Conservation (phyloP, 2,113 vertebrate genomes). For the Apus apus region DNA sequence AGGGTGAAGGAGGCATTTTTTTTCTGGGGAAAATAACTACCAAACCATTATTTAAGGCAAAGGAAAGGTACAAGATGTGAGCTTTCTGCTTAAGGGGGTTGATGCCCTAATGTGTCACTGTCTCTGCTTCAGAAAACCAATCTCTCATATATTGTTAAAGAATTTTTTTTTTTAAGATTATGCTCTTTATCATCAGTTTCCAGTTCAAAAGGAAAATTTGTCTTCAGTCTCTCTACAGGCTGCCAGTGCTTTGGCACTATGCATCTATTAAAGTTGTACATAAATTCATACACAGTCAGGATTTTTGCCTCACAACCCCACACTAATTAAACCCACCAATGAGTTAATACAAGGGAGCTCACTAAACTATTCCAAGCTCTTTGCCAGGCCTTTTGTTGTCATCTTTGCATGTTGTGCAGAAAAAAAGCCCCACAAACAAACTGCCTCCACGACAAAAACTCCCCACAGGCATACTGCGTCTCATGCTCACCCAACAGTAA, state of each 20-base stretch:
- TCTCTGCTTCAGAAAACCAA: not conserved
- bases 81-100: not conserved
- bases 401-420: not conserved
- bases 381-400: not conserved
- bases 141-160: not conserved
- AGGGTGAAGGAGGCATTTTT: not conserved
- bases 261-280: not conserved
- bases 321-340: not conserved
- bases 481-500: not conserved
- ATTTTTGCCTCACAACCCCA: not conserved
- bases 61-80: not conserved
- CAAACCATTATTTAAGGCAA: not conserved
- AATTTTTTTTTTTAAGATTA: fast-evolving
- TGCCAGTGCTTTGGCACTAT: not conserved
- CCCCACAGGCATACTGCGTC: not conserved
- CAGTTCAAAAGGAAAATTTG: not conserved
- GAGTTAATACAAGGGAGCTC: not conserved
- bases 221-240: not conserved
- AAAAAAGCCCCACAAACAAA: not conserved
- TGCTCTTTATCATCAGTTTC: not conserved
- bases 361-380: not conserved
- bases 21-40: not conserved
- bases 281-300: not conserved
- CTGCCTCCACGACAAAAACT: not conserved
- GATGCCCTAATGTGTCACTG: not conserved